Percentiles rank a stretch among this genome's conserved stretches.
Conservation (phyloP, 1,140 invertebrate species). For the Drosophila chauvacae region DNA sequence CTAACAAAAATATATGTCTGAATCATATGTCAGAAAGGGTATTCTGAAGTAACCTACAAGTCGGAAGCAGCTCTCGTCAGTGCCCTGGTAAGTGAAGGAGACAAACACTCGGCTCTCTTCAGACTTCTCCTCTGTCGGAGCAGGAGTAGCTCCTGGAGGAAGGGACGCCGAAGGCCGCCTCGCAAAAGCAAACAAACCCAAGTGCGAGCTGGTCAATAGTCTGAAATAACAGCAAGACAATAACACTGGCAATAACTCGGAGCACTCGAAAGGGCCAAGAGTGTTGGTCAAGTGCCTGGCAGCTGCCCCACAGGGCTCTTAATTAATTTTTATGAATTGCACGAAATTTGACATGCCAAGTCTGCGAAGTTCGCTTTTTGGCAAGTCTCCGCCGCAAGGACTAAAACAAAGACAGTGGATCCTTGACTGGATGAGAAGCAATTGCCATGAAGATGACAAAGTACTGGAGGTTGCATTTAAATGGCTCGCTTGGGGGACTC, state of each 20-base stretch:
- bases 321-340: constrained; percentile 83
- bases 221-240: constrained; percentile 81
- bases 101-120: constrained; percentile 24
- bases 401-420: constrained; percentile 26
- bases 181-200: constrained; percentile 64
- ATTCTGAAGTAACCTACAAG: constrained; percentile 43
- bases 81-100: constrained; percentile 10
- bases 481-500: constrained; percentile 11
- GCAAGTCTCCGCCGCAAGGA: constrained; percentile 49
- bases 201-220: constrained; percentile 79
- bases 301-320: constrained; percentile 59
- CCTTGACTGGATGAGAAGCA: constrained; percentile 20
- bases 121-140: constrained; percentile 15
- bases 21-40: constrained; percentile 2
- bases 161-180: background rate
- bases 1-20: too few relatives aligned
- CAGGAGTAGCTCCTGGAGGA: background rate
- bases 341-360: constrained; percentile 57
- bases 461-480: constrained; percentile 38
- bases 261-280: constrained; percentile 29
- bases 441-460: constrained; percentile 48
- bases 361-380: constrained; percentile 48
- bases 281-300: constrained; percentile 70
- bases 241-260: constrained; percentile 78
- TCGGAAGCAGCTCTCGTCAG: constrained; percentile 6